Conservation (phyloP, 2,797 vertebrate species). For the Sparus aurata region DNA sequence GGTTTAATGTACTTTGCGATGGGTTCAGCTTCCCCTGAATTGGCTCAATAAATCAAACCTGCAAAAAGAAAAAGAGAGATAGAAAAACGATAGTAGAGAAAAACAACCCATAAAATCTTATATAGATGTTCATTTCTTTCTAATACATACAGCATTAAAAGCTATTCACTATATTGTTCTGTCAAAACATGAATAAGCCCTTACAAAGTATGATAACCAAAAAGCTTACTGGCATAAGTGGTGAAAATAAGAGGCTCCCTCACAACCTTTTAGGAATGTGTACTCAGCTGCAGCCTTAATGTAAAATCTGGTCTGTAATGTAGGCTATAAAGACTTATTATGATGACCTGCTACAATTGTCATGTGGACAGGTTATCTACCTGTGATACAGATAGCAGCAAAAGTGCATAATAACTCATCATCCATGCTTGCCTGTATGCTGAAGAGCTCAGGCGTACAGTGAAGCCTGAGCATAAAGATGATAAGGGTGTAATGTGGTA, state of each 20-base stretch:
- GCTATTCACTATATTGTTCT: neutral
- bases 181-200: neutral
- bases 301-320: slow-evolving; percentile 1
- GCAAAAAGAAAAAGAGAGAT: neutral
- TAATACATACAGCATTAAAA: slow-evolving; percentile 10
- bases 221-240: neutral
- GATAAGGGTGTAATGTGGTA: slow-evolving; percentile 27
- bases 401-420: slow-evolving; percentile 24
- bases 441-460: slow-evolving; percentile 25
- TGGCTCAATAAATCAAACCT: neutral
- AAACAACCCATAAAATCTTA: neutral
- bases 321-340: slow-evolving; percentile 8
- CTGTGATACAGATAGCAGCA: slow-evolving; percentile 18
- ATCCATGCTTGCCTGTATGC: slow-evolving; percentile 1
- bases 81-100: neutral
- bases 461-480: slow-evolving; percentile 36
- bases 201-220: slow-evolving; percentile 4
- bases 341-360: neutral
- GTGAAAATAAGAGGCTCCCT: neutral
- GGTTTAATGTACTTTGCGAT: neutral
- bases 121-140: neutral
- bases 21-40: neutral
- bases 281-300: neutral
- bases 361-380: slow-evolving; percentile 28
- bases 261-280: neutral